Conservation (phyloP, 2,888 invertebrate species). For the Thereva unica region DNA sequence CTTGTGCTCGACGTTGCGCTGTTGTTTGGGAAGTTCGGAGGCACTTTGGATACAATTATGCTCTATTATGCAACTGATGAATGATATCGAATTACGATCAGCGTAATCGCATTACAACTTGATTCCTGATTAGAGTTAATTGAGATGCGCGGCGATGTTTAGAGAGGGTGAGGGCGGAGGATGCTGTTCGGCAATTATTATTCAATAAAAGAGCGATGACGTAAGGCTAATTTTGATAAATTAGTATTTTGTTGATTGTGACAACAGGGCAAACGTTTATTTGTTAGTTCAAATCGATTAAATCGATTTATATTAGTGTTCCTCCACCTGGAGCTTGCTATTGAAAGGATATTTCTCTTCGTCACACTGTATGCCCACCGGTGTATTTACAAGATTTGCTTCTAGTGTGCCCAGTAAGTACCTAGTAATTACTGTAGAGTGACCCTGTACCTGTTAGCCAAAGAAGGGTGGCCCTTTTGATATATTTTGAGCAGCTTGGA, state of each 20-base stretch:
- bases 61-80: conserved; percentile 44
- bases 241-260: not conserved
- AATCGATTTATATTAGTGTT: too few relatives aligned
- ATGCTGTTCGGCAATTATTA: not conserved
- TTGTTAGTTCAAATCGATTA: too few relatives aligned
- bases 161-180: conserved; percentile 5
- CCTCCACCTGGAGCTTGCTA: too few relatives aligned
- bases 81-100: conserved; percentile 44
- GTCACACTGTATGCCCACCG: too few relatives aligned
- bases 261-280: not conserved
- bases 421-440: too few relatives aligned
- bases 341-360: too few relatives aligned
- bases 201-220: not conserved
- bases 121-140: conserved; percentile 43
- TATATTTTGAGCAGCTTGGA: too few relatives aligned
- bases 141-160: conserved; percentile 36
- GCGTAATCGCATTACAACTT: conserved; percentile 41
- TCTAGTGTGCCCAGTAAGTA: too few relatives aligned
- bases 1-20: conserved; percentile 7
- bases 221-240: conserved; percentile 16
- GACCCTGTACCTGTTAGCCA: too few relatives aligned
- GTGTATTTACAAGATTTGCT: too few relatives aligned
- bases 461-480: too few relatives aligned
- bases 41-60: conserved; percentile 42
- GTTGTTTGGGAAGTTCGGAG: conserved; percentile 26